Percentiles rank a stretch among this genome's conserved stretches.
These are phyloP conservation scores for Ormyrus thymus DNA, from an alignment of 2,888 invertebrate genomes.

Conservation along the genomic window DNA sequence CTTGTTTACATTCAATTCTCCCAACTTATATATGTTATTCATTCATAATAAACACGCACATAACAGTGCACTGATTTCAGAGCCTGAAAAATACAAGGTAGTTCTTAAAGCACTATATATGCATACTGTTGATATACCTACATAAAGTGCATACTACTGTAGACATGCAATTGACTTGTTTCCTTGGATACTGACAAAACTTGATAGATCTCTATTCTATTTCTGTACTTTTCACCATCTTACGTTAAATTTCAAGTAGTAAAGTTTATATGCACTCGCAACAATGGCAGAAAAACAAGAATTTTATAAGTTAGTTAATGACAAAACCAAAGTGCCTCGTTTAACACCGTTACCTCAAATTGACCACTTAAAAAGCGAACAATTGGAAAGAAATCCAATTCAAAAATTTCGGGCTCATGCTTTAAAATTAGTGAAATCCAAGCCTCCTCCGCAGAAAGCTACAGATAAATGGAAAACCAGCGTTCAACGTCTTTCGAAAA, in stretches of 20 bases:
- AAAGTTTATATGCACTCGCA: constrained; percentile 16
- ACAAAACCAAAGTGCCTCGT: constrained; percentile 54
- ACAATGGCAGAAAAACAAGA: constrained; percentile 55
- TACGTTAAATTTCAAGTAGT: constrained; percentile 35
- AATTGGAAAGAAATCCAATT: constrained; percentile 40
- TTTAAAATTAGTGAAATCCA: constrained; percentile 50
- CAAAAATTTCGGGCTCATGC: constrained; percentile 53
- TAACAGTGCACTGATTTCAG: no score
- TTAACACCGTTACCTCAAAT: constrained; percentile 48
- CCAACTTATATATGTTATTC: neutral
- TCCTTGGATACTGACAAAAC: constrained; percentile 56
- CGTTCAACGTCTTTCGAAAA: constrained; percentile 48
- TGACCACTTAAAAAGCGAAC: constrained; percentile 38
- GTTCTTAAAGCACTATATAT: constrained; percentile 6
- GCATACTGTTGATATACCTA: constrained; percentile 25
- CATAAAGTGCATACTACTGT: constrained; percentile 33
- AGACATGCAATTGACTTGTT: constrained; percentile 49
- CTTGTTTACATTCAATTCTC: constrained; percentile 1
- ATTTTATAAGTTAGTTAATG: constrained; percentile 55
- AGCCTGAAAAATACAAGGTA: neutral
- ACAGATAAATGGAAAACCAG: constrained; percentile 53
- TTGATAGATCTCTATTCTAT: constrained; percentile 49
- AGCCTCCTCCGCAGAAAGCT: constrained; percentile 38
- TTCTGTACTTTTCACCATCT: constrained; percentile 50
- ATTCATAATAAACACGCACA: neutral